Conservation (phyloP, 2,797 vertebrate genomes). For the Protosalanx chinensis region DNA sequence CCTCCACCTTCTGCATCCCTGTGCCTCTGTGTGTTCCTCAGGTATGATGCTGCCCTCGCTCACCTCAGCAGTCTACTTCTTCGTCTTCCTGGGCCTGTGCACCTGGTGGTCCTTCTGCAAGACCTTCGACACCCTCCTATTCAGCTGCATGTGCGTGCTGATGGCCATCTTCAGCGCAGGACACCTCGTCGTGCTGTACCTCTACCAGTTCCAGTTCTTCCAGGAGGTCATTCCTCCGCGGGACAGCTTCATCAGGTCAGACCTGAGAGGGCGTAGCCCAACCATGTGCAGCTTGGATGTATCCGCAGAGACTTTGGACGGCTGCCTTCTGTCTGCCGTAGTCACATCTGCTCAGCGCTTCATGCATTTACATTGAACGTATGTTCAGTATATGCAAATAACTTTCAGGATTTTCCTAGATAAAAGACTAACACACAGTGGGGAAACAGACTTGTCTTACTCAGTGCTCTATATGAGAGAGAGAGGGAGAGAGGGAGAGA, state of each 20-base stretch:
- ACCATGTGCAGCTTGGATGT: not conserved
- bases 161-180: constrained; percentile 97
- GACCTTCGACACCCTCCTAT: constrained; percentile 89
- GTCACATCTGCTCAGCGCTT: too few species aligned
- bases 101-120: constrained; percentile 99
- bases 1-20: not conserved
- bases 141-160: constrained; percentile 97
- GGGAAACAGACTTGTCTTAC: constrained; percentile 40
- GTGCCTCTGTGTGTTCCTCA: constrained; percentile 44
- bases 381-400: too few species aligned
- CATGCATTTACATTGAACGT: too few species aligned
- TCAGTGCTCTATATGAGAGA: constrained; percentile 25
- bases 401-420: not conserved
- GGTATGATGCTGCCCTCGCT: constrained; percentile 95
- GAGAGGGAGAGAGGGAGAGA: constrained; percentile 29
- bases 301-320: too few species aligned
- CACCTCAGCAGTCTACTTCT: constrained; percentile 94
- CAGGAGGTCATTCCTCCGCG: constrained; percentile 83
- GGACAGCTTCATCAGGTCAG: constrained; percentile 88
- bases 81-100: constrained; percentile 92
- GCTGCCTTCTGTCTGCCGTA: too few species aligned
- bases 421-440: constrained; percentile 37
- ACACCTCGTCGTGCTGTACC: constrained; percentile 91
- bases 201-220: constrained; percentile 97
- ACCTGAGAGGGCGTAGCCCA: not conserved